Evolutionary conservation across 1,140 invertebrate species (phyloP).

Genomic region (Hesperophylax magnus): DNA sequence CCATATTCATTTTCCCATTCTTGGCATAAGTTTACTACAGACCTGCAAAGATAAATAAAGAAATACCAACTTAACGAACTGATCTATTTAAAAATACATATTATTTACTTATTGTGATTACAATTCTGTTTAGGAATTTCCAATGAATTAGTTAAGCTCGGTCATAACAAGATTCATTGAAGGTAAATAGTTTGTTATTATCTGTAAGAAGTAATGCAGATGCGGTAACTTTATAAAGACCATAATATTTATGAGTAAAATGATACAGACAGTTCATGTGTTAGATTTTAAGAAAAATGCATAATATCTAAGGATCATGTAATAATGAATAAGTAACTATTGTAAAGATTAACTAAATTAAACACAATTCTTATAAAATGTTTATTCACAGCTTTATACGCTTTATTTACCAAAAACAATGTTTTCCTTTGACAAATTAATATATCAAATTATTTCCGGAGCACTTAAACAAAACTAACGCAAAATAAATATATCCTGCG

Average conservation of each 20-base stretch:
- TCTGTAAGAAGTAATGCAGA: background rate
- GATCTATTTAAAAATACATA: too few species aligned
- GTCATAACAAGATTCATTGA: too few species aligned
- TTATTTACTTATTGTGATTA: too few species aligned
- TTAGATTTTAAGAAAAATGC: background rate
- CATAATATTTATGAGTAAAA: background rate
- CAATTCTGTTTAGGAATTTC: too few species aligned
- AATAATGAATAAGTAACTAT: constrained; percentile 50
- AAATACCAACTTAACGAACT: too few species aligned
- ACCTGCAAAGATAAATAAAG: too few species aligned
- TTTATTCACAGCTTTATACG: constrained; percentile 41
- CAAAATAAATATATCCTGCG: background rate
- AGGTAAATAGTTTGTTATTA: too few species aligned
- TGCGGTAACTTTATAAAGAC: constrained; percentile 1
- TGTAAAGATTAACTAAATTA: constrained; percentile 33
- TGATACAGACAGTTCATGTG: background rate
- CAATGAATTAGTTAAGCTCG: too few species aligned
- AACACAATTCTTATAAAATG: constrained; percentile 47
- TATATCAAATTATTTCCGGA: constrained; percentile 30
- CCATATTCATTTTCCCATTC: too few species aligned
- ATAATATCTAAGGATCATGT: constrained; percentile 54
- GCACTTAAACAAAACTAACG: constrained; percentile 27
- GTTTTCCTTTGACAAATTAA: background rate
- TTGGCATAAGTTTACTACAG: too few species aligned
- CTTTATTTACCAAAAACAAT: constrained; percentile 21